These are phyloP conservation scores for Diarsia brunnea DNA, from an alignment of 2,888 invertebrate genomes.

Conservation along the genomic window DNA sequence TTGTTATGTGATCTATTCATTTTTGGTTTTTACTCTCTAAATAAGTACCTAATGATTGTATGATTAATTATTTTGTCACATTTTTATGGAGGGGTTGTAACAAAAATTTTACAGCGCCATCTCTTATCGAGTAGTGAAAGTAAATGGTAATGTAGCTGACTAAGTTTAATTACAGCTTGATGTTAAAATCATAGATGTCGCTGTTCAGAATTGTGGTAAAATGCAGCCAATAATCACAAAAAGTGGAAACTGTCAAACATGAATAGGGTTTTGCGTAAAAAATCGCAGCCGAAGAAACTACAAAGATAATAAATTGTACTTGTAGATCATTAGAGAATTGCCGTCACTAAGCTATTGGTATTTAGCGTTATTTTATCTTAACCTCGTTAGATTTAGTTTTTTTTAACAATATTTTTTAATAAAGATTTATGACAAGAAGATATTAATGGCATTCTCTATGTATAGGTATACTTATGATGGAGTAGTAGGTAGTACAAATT, in stretches of 20 bases:
- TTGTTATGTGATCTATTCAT: neutral
- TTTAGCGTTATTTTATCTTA: neutral
- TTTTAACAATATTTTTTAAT: neutral
- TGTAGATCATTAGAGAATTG: neutral
- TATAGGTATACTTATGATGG: neutral
- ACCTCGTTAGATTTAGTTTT: neutral
- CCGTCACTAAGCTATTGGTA: neutral
- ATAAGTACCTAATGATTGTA: no score
- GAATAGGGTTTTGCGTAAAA: neutral
- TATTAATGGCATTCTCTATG: neutral
- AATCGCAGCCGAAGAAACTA: neutral
- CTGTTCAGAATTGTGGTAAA: neutral
- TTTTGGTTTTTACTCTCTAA: no score
- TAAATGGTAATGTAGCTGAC: conserved; percentile 12
- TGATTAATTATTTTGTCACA: neutral
- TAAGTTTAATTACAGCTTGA: neutral
- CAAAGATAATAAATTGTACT: neutral
- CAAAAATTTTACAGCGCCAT: conserved; percentile 72
- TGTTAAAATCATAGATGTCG: conserved; percentile 46
- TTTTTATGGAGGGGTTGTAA: neutral
- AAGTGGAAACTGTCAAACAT: neutral
- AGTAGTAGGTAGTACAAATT: neutral
- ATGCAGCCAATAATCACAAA: neutral
- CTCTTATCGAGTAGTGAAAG: conserved; percentile 75
- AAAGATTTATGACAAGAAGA: neutral